These are phyloP conservation scores for Passer montanus DNA, from an alignment of 2,113 vertebrate genomes.

Conservation along the genomic window DNA sequence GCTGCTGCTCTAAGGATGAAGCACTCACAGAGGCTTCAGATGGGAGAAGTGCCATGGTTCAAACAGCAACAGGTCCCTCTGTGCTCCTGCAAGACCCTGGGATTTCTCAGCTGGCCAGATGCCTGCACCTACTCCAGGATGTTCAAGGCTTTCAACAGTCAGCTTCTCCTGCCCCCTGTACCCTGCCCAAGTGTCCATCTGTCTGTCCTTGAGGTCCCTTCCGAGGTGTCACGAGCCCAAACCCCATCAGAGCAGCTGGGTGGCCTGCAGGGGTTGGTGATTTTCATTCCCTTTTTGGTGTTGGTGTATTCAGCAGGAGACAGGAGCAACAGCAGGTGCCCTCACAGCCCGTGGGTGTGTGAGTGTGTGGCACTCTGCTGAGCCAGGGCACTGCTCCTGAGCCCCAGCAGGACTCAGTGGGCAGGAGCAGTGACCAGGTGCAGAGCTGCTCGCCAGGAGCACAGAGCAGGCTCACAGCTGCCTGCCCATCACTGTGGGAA, in stretches of 20 bases:
- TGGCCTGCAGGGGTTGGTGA: background rate
- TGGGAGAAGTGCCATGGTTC: conserved; percentile 11
- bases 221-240: background rate
- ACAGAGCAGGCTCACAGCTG: background rate
- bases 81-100: background rate
- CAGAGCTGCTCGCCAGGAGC: background rate
- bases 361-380: background rate
- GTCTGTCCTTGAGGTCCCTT: background rate
- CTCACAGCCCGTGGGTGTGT: background rate
- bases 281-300: background rate
- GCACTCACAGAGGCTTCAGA: background rate
- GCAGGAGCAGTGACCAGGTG: background rate
- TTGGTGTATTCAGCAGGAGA: background rate
- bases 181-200: background rate
- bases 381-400: background rate
- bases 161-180: background rate
- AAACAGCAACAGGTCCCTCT: background rate
- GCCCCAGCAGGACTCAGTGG: background rate
- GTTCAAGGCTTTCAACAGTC: background rate
- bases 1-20: conserved; percentile 34
- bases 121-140: background rate
- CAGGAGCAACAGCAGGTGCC: background rate
- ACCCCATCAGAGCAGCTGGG: background rate
- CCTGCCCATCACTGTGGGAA: background rate
- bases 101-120: background rate